phyloP scores from a whole-genome alignment of 2,797 vertebrate genomes.

The Ctenopoma multispine region DNA sequence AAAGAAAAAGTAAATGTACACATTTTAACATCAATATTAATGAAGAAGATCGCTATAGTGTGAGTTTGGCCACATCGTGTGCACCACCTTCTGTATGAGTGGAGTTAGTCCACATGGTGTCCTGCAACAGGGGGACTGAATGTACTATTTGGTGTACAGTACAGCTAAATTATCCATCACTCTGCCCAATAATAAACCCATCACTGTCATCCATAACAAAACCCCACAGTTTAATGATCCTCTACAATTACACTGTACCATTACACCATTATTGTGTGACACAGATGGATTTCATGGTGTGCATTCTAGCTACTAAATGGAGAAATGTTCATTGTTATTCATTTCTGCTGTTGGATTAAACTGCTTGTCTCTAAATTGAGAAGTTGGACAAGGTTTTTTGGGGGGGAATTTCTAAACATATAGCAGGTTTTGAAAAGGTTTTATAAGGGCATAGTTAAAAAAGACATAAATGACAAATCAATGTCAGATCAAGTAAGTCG shows the following conservation, averaged over 20 bases:
- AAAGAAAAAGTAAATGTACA: too few species aligned
- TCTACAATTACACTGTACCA: constrained; percentile 35
- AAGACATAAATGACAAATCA: neutral
- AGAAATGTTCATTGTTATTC: constrained; percentile 30
- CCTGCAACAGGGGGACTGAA: neutral
- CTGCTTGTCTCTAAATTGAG: neutral
- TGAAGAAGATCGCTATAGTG: too few species aligned
- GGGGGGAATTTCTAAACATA: neutral
- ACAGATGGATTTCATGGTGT: constrained; percentile 27
- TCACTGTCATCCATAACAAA: constrained; percentile 33
- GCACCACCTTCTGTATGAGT: neutral
- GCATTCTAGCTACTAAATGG: constrained; percentile 10
- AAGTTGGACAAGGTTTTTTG: neutral
- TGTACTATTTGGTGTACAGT: neutral
- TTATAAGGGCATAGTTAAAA: neutral
- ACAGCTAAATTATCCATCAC: constrained; percentile 29
- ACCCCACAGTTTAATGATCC: constrained; percentile 34
- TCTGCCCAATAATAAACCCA: constrained; percentile 20
- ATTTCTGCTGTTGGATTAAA: constrained; percentile 10
- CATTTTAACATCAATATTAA: neutral
- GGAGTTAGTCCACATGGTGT: neutral
- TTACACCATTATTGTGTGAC: constrained; percentile 32
- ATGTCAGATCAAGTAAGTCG: neutral
- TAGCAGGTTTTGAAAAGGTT: neutral
- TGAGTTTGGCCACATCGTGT: too few species aligned